phyloP scores from a whole-genome alignment of 1,140 invertebrate species.

The Meloidogyne exigua region DNA sequence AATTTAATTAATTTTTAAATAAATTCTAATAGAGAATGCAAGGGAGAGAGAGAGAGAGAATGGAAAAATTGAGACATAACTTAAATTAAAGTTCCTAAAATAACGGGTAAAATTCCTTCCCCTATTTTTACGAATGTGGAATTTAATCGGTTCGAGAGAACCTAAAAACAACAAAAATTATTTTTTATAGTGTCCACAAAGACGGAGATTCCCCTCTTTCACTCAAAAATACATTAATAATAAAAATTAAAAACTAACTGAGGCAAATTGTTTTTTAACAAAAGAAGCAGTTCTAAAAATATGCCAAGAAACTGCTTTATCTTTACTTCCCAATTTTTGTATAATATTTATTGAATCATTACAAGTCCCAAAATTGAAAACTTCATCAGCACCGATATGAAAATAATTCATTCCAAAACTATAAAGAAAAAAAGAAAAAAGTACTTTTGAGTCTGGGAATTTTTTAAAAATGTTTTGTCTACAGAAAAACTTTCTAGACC shows the following conservation, averaged over 20 bases:
- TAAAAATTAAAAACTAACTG: not conserved
- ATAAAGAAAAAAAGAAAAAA: not conserved
- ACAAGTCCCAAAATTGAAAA: slow-evolving; percentile 58
- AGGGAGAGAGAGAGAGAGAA: too few species aligned
- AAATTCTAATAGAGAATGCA: not conserved
- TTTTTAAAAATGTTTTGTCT: too few species aligned
- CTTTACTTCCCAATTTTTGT: slow-evolving; percentile 42
- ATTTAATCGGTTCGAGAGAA: too few species aligned
- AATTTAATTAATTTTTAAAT: not conserved
- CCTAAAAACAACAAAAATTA: too few species aligned
- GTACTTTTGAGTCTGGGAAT: too few species aligned
- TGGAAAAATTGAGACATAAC: not conserved
- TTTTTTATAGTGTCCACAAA: too few species aligned
- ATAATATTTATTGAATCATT: slow-evolving; percentile 52
- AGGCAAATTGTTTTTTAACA: slow-evolving; percentile 34
- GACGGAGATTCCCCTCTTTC: too few species aligned
- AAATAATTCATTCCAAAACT: slow-evolving; percentile 61
- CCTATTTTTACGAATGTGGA: too few species aligned
- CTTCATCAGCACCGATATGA: slow-evolving; percentile 68
- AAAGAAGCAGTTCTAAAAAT: slow-evolving; percentile 49
- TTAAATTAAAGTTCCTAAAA: too few species aligned
- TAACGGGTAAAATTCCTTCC: too few species aligned
- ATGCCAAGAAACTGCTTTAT: slow-evolving; percentile 52
- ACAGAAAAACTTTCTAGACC: too few species aligned
- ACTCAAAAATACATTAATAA: too few species aligned